A percentile compares a stretch with the other conserved stretches of the same genome.
These are phyloP conservation scores for Recurvirostra avosetta DNA, from an alignment of 2,113 vertebrate species.

Conservation along the genomic window DNA sequence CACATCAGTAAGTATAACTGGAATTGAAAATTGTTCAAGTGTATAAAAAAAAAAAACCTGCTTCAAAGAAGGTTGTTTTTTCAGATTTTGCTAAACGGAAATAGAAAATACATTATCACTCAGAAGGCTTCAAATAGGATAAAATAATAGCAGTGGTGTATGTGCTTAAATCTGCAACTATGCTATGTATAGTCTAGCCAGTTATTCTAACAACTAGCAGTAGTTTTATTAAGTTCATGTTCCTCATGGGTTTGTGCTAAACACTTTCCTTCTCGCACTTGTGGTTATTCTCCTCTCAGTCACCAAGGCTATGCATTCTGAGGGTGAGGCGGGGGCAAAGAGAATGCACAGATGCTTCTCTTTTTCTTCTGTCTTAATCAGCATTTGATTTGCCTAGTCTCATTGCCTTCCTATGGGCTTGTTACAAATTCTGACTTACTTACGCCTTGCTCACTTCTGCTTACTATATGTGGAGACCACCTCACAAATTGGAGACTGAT, in stretches of 20 bases:
- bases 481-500: not conserved
- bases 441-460: not conserved
- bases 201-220: not conserved
- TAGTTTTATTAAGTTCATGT: not conserved
- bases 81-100: not conserved
- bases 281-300: not conserved
- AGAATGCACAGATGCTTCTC: not conserved
- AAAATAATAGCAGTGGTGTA: not conserved
- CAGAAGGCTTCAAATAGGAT: not conserved
- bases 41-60: not conserved
- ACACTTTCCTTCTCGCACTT: not conserved
- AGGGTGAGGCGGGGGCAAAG: too few relatives aligned
- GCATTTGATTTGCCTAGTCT: not conserved
- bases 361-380: not conserved
- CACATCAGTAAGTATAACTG: slow-evolving; percentile 85
- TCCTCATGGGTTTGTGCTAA: not conserved
- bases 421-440: not conserved
- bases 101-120: not conserved
- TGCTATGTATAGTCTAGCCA: not conserved
- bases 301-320: not conserved
- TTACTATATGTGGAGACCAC: not conserved
- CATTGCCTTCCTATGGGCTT: not conserved
- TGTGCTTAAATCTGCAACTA: not conserved
- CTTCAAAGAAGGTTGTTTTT: not conserved
- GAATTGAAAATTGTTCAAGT: not conserved